Percentiles rank a stretch among this genome's conserved stretches.
Evolutionary conservation across 2,888 invertebrate species (phyloP).

Genomic region (Agrotis segetum): DNA sequence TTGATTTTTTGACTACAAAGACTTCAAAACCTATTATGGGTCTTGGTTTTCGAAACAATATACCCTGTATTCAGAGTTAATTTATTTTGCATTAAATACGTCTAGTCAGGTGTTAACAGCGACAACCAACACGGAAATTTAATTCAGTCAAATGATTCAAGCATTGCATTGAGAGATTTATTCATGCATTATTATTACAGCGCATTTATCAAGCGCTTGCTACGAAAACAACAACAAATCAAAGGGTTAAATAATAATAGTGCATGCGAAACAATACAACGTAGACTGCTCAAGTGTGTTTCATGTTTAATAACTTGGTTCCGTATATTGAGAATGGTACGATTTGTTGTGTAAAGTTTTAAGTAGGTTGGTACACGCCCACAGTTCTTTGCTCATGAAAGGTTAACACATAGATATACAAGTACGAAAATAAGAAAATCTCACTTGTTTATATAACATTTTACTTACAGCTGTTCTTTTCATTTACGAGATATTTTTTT

Average conservation of each 20-base stretch:
- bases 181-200: slow-evolving; percentile 61
- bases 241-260: slow-evolving; percentile 68
- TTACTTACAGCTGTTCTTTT: too few relatives aligned
- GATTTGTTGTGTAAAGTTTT: neutral
- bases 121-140: slow-evolving; percentile 23
- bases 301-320: slow-evolving; percentile 33
- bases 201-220: slow-evolving; percentile 62
- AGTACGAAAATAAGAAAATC: too few relatives aligned
- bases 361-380: too few relatives aligned
- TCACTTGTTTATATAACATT: too few relatives aligned
- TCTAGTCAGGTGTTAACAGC: slow-evolving; percentile 18
- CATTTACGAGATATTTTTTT: too few relatives aligned
- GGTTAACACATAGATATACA: too few relatives aligned
- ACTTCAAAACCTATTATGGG: neutral
- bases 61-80: neutral
- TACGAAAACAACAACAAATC: slow-evolving; percentile 66
- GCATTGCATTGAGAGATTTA: slow-evolving; percentile 53
- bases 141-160: slow-evolving; percentile 46
- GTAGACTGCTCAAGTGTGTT: slow-evolving; percentile 34
- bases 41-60: neutral
- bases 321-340: slow-evolving; percentile 18
- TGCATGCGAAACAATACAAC: slow-evolving; percentile 67
- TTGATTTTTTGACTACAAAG: neutral
- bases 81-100: neutral
- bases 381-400: neutral